phyloP scores from a whole-genome alignment of 2,888 invertebrate genomes.

The Callimorpha dominula region DNA sequence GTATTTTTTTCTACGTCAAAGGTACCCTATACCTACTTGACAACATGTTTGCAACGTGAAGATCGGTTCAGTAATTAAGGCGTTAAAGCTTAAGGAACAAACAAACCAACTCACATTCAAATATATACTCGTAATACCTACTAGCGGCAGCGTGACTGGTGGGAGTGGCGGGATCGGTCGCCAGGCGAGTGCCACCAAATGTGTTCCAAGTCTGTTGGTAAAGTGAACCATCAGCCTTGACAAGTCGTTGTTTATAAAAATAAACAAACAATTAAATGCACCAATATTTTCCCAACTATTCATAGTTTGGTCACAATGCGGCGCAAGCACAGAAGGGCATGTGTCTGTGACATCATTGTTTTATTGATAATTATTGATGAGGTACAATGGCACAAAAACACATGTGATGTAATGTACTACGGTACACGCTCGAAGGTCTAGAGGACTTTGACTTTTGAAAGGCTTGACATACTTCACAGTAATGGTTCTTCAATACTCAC shows the following conservation, averaged over 20 bases:
- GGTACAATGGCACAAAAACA: constrained; percentile 43
- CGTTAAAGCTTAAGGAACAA: no score
- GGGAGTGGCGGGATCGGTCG: no score
- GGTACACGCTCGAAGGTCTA: constrained; percentile 25
- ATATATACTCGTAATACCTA: no score
- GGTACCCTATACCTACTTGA: no score
- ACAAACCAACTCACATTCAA: no score
- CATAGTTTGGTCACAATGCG: constrained; percentile 29
- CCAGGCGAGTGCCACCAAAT: no score
- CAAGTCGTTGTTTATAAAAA: background rate
- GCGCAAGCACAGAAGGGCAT: constrained; percentile 24
- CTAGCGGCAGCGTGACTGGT: no score
- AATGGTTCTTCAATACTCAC: constrained; percentile 26
- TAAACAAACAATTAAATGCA: background rate
- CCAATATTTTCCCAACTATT: constrained; percentile 42
- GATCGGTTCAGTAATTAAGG: no score
- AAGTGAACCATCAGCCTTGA: no score
- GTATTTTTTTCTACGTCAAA: no score
- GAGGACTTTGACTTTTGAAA: constrained; percentile 39
- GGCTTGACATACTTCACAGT: constrained; percentile 44
- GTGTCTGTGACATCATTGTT: constrained; percentile 43
- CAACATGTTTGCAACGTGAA: no score
- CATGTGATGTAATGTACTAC: constrained; percentile 25
- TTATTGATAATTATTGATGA: constrained; percentile 25
- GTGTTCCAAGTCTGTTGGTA: no score